These are phyloP conservation scores for Amiota communis DNA, from an alignment of 2,888 invertebrate species.

Conservation along the genomic window DNA sequence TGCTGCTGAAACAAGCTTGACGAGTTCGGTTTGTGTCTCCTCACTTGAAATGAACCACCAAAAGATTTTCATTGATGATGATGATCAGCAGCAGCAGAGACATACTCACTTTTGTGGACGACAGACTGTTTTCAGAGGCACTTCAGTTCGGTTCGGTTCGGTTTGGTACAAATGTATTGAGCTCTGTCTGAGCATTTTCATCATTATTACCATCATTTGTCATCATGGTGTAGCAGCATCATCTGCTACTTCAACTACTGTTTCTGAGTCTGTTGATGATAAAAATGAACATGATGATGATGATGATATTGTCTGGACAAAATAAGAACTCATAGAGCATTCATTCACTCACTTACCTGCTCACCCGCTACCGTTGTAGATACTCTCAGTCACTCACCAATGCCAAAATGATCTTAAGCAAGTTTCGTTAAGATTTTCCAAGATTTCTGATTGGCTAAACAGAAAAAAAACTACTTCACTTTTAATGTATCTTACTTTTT, in stretches of 20 bases:
- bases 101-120: not conserved
- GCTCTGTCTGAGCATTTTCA: not conserved
- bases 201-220: constrained; percentile 3
- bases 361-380: constrained; percentile 37
- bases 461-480: not conserved
- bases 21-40: constrained; percentile 42
- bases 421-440: constrained; percentile 34
- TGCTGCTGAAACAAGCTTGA: constrained; percentile 57
- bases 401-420: constrained; percentile 29
- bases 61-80: not conserved
- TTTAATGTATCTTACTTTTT: constrained; percentile 9
- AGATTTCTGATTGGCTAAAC: constrained; percentile 46
- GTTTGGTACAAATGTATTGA: not conserved
- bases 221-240: constrained; percentile 9
- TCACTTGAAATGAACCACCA: not conserved
- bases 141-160: too few relatives aligned
- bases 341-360: not conserved
- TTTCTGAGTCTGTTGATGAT: constrained; percentile 24
- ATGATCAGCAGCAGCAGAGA: not conserved
- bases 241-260: constrained; percentile 21
- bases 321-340: too few relatives aligned
- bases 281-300: not conserved
- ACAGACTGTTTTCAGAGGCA: not conserved
- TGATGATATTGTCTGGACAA: constrained; percentile 31
- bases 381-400: not conserved